Conservation (phyloP, 2,113 vertebrate genomes). For the Chelonoidis abingdonii region DNA sequence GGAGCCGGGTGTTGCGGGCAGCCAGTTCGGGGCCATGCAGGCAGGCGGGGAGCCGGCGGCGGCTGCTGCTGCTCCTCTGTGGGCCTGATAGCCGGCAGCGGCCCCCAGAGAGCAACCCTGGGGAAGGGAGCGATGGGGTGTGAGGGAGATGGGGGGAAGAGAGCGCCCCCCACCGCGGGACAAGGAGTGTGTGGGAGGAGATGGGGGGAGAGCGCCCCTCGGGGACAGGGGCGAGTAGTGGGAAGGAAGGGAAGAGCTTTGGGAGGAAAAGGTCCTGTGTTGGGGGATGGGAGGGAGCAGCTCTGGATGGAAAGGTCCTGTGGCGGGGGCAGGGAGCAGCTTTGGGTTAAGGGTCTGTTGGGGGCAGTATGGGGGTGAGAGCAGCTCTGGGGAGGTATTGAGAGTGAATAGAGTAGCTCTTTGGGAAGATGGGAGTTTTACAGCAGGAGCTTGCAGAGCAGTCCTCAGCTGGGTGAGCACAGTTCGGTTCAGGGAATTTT, state of each 20-base stretch:
- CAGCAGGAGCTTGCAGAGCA: neutral
- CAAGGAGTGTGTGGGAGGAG: neutral
- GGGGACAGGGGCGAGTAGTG: constrained; percentile 34
- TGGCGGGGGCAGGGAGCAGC: too few species aligned
- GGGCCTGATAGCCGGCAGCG: neutral
- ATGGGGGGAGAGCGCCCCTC: too few species aligned
- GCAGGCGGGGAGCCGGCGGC: neutral
- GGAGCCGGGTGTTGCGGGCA: neutral
- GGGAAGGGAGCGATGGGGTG: neutral
- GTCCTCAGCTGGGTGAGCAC: too few species aligned
- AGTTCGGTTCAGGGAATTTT: neutral
- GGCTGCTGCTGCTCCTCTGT: neutral
- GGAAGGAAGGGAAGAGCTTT: constrained; percentile 42
- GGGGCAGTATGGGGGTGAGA: neutral
- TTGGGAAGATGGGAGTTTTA: too few species aligned
- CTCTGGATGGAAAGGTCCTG: neutral
- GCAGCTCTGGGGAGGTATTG: neutral
- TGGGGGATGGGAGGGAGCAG: constrained; percentile 41
- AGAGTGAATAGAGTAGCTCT: too few species aligned
- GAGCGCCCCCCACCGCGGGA: neutral
- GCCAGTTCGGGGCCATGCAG: neutral
- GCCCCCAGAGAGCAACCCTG: neutral
- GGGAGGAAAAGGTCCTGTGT: neutral
- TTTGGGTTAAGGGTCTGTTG: neutral
- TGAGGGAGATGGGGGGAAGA: neutral